Evolutionary conservation across 2,888 invertebrate genomes (phyloP).

Genomic region (Tupiocoris notatus): DNA sequence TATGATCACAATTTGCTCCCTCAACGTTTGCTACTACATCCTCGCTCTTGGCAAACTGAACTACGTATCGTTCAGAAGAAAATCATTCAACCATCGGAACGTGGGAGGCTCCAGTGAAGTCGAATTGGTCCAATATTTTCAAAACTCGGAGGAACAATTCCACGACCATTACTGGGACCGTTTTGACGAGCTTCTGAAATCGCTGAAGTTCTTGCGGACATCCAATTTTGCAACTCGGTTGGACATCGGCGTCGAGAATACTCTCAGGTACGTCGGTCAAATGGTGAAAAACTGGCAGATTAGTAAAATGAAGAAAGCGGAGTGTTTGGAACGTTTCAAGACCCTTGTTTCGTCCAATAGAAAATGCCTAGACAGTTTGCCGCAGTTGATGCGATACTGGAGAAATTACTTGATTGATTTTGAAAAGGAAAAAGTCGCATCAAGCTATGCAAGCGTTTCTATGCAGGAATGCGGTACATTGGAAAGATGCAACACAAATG

Average conservation of each 20-base stretch:
- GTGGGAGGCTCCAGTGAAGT: background rate
- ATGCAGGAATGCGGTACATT: too few relatives aligned
- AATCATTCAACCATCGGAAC: background rate
- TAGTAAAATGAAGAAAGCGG: background rate
- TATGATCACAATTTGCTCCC: background rate
- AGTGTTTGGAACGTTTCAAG: background rate
- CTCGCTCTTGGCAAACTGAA: background rate
- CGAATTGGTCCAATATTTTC: background rate
- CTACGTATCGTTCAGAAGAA: background rate
- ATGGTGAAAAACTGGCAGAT: background rate
- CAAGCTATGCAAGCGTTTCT: too few relatives aligned
- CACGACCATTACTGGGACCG: background rate
- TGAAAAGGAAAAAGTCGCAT: background rate
- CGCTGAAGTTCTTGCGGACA: background rate
- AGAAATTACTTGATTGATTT: background rate
- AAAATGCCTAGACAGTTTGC: background rate
- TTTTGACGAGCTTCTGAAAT: background rate
- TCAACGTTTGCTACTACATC: background rate
- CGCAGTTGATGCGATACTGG: background rate
- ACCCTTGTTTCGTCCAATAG: background rate
- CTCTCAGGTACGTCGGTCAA: background rate
- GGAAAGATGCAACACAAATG: background rate
- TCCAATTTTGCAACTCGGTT: too few relatives aligned
- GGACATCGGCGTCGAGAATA: background rate
- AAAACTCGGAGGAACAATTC: background rate